phyloP scores from a whole-genome alignment of 2,797 vertebrate genomes.

The Pygocentrus nattereri region DNA sequence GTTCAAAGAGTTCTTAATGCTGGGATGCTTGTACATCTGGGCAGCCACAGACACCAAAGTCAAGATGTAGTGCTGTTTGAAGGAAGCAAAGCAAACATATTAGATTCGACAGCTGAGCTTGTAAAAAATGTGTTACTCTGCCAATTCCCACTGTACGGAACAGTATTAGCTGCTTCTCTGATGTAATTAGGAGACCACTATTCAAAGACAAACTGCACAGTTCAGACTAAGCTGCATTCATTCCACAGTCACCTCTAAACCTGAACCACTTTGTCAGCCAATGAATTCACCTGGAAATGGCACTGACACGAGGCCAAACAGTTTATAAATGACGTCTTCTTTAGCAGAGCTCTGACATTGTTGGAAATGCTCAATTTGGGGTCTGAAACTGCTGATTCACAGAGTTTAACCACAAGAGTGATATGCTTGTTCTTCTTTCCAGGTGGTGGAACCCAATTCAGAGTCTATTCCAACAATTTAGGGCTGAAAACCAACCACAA shows the following conservation, averaged over 20 bases:
- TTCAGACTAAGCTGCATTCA: neutral
- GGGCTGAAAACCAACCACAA: neutral
- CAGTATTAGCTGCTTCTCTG: neutral
- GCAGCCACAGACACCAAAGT: slow-evolving; percentile 91
- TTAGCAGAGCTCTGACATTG: neutral
- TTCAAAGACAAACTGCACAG: slow-evolving; percentile 2
- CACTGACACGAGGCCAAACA: neutral
- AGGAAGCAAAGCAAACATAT: slow-evolving; percentile 13
- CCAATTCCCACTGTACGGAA: neutral
- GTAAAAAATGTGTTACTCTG: neutral
- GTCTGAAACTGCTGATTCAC: slow-evolving; percentile 13
- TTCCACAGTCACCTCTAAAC: neutral
- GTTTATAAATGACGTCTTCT: neutral
- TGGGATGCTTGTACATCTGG: slow-evolving; percentile 93
- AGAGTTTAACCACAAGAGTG: slow-evolving; percentile 30
- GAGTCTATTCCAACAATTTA: neutral
- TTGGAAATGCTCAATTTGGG: neutral
- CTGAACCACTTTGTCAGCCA: neutral
- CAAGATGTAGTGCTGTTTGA: slow-evolving; percentile 88
- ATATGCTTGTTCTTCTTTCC: slow-evolving; percentile 35
- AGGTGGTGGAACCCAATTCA: slow-evolving; percentile 4
- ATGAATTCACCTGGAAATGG: neutral
- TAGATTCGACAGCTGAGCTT: neutral
- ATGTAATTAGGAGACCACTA: neutral
- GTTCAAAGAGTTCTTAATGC: slow-evolving; percentile 90